A percentile compares a stretch with the other conserved stretches of the same genome.
phyloP scores from a whole-genome alignment of 2,113 vertebrate species.

The Gymnobelideus leadbeateri region DNA sequence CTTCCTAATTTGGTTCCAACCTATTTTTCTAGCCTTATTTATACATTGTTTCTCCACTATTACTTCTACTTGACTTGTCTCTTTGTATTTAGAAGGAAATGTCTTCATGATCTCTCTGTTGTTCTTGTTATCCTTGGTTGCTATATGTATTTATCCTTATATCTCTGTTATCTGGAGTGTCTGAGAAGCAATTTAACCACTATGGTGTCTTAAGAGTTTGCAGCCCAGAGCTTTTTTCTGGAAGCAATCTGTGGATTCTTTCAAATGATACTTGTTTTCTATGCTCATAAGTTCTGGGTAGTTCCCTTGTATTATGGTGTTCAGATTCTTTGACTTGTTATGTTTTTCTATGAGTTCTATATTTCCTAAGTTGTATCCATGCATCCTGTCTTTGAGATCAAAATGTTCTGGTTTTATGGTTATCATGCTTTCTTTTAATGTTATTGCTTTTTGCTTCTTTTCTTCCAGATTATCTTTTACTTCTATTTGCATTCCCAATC shows the following conservation, averaged over 20 bases:
- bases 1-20: neutral
- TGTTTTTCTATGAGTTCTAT: neutral
- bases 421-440: neutral
- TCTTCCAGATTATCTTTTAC: neutral
- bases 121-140: neutral
- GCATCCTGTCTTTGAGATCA: neutral
- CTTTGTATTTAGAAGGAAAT: neutral
- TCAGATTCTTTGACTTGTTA: neutral
- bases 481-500: neutral
- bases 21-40: neutral
- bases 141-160: neutral
- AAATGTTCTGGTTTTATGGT: neutral
- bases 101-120: neutral
- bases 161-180: neutral
- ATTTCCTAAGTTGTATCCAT: neutral
- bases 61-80: neutral
- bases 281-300: neutral
- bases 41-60: neutral
- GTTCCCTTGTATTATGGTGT: neutral
- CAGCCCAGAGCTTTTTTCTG: neutral
- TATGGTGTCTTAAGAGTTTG: neutral
- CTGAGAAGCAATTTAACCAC: neutral
- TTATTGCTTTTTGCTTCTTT: neutral
- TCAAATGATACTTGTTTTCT: neutral
- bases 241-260: neutral